These are phyloP conservation scores for Eilema caniola DNA, from an alignment of 2,888 invertebrate species.

Conservation along the genomic window DNA sequence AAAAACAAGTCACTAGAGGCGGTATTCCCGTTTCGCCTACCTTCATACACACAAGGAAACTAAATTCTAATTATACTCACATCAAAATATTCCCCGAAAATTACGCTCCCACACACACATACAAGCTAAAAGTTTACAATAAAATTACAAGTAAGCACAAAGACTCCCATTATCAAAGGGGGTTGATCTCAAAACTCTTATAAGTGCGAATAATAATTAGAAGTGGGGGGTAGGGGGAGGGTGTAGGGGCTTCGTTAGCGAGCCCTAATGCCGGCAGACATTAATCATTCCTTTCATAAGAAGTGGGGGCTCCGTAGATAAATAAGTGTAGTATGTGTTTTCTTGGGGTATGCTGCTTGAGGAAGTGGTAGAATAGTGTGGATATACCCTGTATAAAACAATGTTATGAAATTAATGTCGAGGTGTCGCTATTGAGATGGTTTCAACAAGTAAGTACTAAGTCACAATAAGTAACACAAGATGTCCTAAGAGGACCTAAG, in stretches of 20 bases:
- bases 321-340: conserved; percentile 87
- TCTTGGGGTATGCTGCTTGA: conserved; percentile 85
- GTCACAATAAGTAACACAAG: no score
- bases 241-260: conserved; percentile 75
- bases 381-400: conserved; percentile 54
- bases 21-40: background rate
- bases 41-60: background rate
- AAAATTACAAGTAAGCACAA: conserved; percentile 50
- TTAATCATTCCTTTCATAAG: conserved; percentile 88
- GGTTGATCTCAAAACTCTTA: conserved; percentile 79
- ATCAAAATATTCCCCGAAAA: conserved; percentile 1
- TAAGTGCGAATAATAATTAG: conserved; percentile 85
- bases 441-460: no score
- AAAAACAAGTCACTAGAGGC: background rate
- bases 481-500: no score
- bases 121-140: conserved; percentile 35
- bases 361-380: conserved; percentile 59
- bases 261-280: conserved; percentile 85
- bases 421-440: conserved; percentile 38
- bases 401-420: conserved; percentile 31
- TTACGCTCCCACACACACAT: background rate
- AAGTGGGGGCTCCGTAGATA: conserved; percentile 85
- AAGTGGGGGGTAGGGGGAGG: conserved; percentile 54
- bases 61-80: background rate
- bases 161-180: conserved; percentile 51